phyloP scores from a whole-genome alignment of 2,888 invertebrate genomes.

The Aphidoletes aphidimyza region DNA sequence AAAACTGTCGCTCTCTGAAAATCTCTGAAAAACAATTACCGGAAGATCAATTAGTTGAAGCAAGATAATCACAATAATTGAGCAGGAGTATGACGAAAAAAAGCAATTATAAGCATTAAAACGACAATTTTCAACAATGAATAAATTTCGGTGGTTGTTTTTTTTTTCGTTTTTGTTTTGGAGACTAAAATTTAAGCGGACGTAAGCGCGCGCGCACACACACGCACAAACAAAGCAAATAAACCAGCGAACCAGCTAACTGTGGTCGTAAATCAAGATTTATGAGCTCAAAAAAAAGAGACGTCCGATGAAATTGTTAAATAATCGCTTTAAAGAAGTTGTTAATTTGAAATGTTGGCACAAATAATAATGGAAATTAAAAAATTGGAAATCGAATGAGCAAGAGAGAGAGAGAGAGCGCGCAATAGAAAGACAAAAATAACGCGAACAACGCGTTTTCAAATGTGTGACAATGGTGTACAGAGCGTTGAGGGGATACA shows the following conservation, averaged over 20 bases:
- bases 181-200: not conserved
- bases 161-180: not conserved
- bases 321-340: not conserved
- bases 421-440: not conserved
- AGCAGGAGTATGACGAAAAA: not conserved
- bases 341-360: conserved; percentile 23
- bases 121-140: not conserved
- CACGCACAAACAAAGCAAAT: no score
- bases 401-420: no score
- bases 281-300: not conserved
- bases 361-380: not conserved
- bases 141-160: no score
- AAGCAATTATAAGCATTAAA: conserved; percentile 16
- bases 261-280: not conserved
- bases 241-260: not conserved
- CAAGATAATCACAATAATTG: conserved; percentile 30
- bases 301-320: not conserved
- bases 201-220: no score
- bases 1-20: not conserved
- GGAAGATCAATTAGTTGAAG: conserved; percentile 45
- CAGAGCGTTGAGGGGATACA: no score
- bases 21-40: conserved; percentile 46
- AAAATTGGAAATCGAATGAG: not conserved
- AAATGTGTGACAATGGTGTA: not conserved
- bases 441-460: not conserved